Evolutionary conservation across 2,113 vertebrate species (phyloP).

Genomic region (Sapajus apella): DNA sequence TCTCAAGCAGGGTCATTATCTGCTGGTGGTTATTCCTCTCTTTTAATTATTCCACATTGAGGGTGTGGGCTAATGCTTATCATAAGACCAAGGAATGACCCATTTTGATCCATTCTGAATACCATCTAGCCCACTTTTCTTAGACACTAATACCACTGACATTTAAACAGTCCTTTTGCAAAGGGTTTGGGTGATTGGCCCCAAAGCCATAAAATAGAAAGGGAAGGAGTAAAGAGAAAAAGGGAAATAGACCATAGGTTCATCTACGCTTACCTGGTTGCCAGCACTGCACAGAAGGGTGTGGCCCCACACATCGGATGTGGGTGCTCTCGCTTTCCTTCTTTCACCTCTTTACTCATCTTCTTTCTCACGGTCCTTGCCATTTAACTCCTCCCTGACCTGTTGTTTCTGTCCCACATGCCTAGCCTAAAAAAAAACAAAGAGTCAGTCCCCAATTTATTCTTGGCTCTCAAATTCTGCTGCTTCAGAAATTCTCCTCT

Average conservation of each 20-base stretch:
- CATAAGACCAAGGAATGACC: not conserved
- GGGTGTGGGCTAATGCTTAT: not conserved
- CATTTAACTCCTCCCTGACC: not conserved
- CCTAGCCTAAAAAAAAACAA: not conserved
- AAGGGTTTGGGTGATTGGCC: not conserved
- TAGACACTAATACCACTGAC: not conserved
- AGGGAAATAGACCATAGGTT: not conserved
- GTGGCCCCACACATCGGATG: fast-evolving
- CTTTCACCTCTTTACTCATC: not conserved
- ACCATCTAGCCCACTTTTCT: not conserved
- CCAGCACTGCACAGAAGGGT: not conserved
- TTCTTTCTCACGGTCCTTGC: not conserved
- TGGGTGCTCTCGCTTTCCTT: not conserved
- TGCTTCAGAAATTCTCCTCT: not conserved
- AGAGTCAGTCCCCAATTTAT: not conserved
- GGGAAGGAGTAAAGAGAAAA: not conserved
- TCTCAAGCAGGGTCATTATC: not conserved
- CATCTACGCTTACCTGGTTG: not conserved
- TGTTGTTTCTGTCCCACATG: not conserved
- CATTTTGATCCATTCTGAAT: not conserved
- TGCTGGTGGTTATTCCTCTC: not conserved
- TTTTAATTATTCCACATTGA: conserved; percentile 1
- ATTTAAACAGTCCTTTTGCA: not conserved
- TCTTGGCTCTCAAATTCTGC: not conserved
- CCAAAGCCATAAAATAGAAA: conserved; percentile 2